phyloP scores from a whole-genome alignment of 2,888 invertebrate species.

The Cataglyphis albicans region DNA sequence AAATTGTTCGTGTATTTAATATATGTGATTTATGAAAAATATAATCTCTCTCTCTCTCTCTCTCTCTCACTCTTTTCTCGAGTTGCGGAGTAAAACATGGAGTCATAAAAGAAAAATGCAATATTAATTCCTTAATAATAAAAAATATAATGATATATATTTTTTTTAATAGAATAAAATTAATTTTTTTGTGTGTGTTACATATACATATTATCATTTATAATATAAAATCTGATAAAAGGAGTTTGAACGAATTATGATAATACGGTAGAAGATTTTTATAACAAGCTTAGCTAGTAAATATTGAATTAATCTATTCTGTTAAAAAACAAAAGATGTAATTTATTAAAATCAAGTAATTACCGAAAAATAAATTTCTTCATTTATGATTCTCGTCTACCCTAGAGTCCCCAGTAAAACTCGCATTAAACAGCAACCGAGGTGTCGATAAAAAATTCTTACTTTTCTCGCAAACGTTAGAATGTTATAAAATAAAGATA shows the following conservation, averaged over 20 bases:
- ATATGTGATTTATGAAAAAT: background rate
- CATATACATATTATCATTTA: background rate
- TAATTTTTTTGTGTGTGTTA: background rate
- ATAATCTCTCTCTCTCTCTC: background rate
- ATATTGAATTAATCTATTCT: background rate
- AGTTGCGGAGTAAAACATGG: background rate
- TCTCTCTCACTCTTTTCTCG: background rate
- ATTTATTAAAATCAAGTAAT: conserved; percentile 6
- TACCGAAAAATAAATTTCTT: background rate
- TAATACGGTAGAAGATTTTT: background rate
- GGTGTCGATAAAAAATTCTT: background rate
- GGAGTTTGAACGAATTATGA: background rate
- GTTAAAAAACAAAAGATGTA: background rate
- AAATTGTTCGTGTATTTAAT: conserved; percentile 42
- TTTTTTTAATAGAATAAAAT: background rate
- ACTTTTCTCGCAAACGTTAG: background rate
- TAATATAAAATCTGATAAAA: background rate
- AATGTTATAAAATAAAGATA: background rate
- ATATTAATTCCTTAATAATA: background rate
- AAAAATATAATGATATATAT: background rate
- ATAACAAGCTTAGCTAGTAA: background rate
- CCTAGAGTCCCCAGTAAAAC: background rate
- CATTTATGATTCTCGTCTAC: background rate
- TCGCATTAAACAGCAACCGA: background rate
- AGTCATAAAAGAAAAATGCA: background rate